Evolutionary conservation across 2,888 invertebrate species (phyloP), one percentile per base, ranked within the genome.

Genomic region (Andrena minutula): DNA sequence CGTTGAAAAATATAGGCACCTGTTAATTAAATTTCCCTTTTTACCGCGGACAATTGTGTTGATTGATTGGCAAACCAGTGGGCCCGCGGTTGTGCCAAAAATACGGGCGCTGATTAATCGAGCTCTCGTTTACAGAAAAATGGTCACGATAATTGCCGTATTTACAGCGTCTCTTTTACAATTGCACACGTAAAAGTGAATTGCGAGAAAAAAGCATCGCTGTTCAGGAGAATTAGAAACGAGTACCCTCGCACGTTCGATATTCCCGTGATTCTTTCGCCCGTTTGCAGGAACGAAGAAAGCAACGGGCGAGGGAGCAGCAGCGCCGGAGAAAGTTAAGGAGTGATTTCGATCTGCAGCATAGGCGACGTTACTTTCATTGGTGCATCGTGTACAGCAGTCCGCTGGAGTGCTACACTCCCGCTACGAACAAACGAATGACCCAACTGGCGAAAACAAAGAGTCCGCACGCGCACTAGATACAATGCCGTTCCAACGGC

Each of bases 361-460:
- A 35, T 56, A 41, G 56, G 56, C 35, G 53, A 56, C 56, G 69
- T 56, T 68, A 68, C 66, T 68, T 69, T 69, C 69, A 58, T 69
- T 56, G 69, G n/a, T 12, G 69, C 35, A 72, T 66, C 56, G 58
- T 49, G 60, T 72, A 75, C 32, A 23, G 35, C 20, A 30, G 32
- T n/a, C 0, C 32, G 20, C n/a, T 58, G 75, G 73, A 65, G 70
- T 71, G 53, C 60, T 61, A 20, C 58, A 64, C 80, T 64, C 82
- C 73, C 84, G 79, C 80, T 84, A 84, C 77, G 75, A 74, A 82
- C 84, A 84, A 86, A 86, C 87, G 84, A 80, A 86, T 79, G 84
- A 78, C 61, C 87, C 84, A 72, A 87, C 82, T 86, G 72, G 77
- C 65, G 78, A 74, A 86, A 86, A 86, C 86, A 87, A 86, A 86